Base-by-base conservation (phyloP, 2,797 vertebrate species). In the Cephalopachus bancanus region DNA sequence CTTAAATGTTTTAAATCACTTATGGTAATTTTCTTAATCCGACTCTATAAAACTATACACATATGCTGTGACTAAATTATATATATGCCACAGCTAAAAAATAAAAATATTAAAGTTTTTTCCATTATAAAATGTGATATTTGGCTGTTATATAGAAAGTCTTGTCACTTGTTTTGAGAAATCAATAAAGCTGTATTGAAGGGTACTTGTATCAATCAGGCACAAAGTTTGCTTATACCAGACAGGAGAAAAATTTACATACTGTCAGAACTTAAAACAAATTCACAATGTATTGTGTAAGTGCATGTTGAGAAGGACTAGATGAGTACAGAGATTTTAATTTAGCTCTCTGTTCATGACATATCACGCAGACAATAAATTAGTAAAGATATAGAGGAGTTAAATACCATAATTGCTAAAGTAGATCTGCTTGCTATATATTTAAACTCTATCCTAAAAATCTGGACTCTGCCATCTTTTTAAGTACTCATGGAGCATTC, bases 71-170 rank as follows among this genome's bases (percentile, higher is more conserved):
- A 90, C 20, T 81, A 30, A 91, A 76, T 37, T 37, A 37, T 37
- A 37, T 37, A 37, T 37, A 37, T 37, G 37, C 37, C 37, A 37
- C 37, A 37, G 37, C 22, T 80, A 37, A 89, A 74, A 87, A 74
- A 30, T 88, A 75, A 95, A 95, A 89, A 80, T 33, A 78, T 80
- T 96, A 20, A 87, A 37, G 4, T 94, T 95, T 91, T 96, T 85
- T 69, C 57, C n/a, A 95, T 17, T 26, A 64, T 88, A 71, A 28
- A 87, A 76, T 57, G 2, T 93, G 85, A 84, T 93, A 67, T 91
- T 64, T 96, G 15, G 20, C 57, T 89, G 7, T 81, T 92, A 72
- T 81, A 7, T 92, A 55, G 55, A 89, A 75, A 55, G 37, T 44
- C 78, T 93, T 94, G 37, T 20, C 28, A 79, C 59, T 91, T 37